These are phyloP conservation scores for Anabas testudineus DNA, from an alignment of 2,797 vertebrate species.

Conservation along the genomic window DNA sequence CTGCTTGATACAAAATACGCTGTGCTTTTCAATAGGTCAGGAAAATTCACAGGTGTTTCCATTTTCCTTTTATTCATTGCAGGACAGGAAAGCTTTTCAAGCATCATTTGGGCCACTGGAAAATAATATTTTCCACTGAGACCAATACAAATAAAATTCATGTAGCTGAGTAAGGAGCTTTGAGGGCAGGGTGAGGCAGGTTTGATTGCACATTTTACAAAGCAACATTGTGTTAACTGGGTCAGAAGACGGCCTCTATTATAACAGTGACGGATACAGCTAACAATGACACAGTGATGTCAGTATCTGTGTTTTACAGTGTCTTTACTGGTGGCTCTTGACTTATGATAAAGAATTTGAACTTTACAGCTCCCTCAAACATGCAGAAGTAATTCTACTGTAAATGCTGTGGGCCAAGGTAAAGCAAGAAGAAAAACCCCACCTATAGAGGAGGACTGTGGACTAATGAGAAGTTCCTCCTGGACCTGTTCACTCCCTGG, in stretches of 20 bases:
- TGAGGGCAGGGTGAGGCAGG: conserved; percentile 9
- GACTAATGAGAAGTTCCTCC: conserved; percentile 96
- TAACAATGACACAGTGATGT: neutral
- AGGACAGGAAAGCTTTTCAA: conserved; percentile 32
- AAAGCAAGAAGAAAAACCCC: conserved; percentile 28
- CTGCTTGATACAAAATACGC: conserved; percentile 11
- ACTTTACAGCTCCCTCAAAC: neutral
- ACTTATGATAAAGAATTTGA: neutral
- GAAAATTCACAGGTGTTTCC: conserved; percentile 46
- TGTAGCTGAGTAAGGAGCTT: neutral
- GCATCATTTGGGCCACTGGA: conserved; percentile 18
- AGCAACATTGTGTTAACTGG: conserved; percentile 6
- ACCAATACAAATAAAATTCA: conserved; percentile 35
- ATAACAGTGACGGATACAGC: neutral
- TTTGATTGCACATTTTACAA: conserved; percentile 12
- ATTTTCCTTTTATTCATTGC: conserved; percentile 44
- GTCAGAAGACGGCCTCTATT: conserved; percentile 10
- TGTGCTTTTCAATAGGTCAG: conserved; percentile 26
- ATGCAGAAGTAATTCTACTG: neutral
- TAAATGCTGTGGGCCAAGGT: neutral
- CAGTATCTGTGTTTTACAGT: neutral
- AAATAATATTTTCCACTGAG: conserved; percentile 53
- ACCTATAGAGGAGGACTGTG: conserved; percentile 98
- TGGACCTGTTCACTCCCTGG: conserved; percentile 96
- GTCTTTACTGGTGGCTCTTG: neutral